Conservation (phyloP, 1,140 invertebrate species). For the Tribolium castaneum region DNA sequence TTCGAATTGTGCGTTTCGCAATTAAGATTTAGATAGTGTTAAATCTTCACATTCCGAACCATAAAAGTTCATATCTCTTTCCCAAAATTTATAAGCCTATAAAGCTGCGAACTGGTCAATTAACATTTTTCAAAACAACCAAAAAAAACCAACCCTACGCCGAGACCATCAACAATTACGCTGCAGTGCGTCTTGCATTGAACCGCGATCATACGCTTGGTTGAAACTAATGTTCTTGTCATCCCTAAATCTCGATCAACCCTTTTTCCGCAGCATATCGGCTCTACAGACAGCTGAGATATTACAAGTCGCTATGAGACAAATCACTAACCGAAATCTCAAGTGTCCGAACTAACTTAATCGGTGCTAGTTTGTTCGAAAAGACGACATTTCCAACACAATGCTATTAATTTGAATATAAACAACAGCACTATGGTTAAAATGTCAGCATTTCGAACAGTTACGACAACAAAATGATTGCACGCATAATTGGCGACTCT, state of each 20-base stretch:
- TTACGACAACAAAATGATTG: neutral
- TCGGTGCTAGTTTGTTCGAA: slow-evolving; percentile 56
- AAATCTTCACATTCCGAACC: slow-evolving; percentile 44
- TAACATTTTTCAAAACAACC: slow-evolving; percentile 17
- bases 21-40: slow-evolving; percentile 59
- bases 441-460: slow-evolving; percentile 64
- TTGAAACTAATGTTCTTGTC: slow-evolving; percentile 50
- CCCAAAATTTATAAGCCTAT: slow-evolving; percentile 40
- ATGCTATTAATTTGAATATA: slow-evolving; percentile 61
- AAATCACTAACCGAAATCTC: slow-evolving; percentile 52
- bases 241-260: slow-evolving; percentile 54
- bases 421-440: slow-evolving; percentile 65
- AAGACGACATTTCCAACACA: slow-evolving; percentile 64
- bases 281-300: slow-evolving; percentile 51
- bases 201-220: neutral
- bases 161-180: neutral
- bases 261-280: slow-evolving; percentile 50
- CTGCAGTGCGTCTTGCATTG: too few species aligned
- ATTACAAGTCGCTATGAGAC: slow-evolving; percentile 47
- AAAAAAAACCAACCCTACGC: neutral
- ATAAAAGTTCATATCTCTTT: slow-evolving; percentile 33
- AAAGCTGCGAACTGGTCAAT: slow-evolving; percentile 28
- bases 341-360: slow-evolving; percentile 37
- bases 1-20: slow-evolving; percentile 56
- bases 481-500: neutral